Base-by-base conservation (phyloP, 2,113 vertebrate species). In the Nestor notabilis region DNA sequence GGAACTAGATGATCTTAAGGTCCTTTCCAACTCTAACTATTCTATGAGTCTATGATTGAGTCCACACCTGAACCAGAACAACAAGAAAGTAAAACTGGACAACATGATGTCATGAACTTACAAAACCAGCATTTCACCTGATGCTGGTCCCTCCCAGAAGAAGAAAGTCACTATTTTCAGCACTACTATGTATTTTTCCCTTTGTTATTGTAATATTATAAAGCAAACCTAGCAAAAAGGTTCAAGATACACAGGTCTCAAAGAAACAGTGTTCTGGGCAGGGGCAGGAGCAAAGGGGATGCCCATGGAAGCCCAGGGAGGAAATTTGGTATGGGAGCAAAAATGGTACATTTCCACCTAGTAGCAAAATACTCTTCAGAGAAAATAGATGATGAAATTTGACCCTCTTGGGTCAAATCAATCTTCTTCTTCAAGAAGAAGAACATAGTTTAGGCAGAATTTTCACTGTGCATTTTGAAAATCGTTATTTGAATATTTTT, bases 271-370 rank as follows among this genome's bases (percentile, higher is more conserved):
- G 6, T 58, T 77, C 33, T 2, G 2, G 53, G n/a, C 20, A 75
- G 14, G 4, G 14, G 0, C 12, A 39, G 33, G 15, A 37, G 16
- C 1, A 6, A 81, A 74, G 9, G 13, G 10, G 20, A 18, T 61
- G 39, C 17, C 4, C 0, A 0, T 20, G 24, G 41, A 9, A 80
- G 4, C 19, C 25, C 8, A 5, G 35, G 37, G 21, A 0, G 3
- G 14, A 3, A 3, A 5, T 72, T 58, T 81, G 43, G 4, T 29
- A 31, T 33, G 4, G 21, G 8, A 64, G 6, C 0, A 1, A 75
- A 90, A 89, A 60, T 27, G 0, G 41, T 55, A 17, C 4, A 6
- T 13, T 81, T 83, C 74, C 58, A 93, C 16, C n/a, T 49, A 61
- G 11, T 58, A 14, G 15, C 0, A 3, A 90, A 94, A 77, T 61